A percentile compares a stretch with the other conserved stretches of the same genome.
Evolutionary conservation across 1,140 invertebrate genomes (phyloP).

Genomic region (Trichonephila clavata): DNA sequence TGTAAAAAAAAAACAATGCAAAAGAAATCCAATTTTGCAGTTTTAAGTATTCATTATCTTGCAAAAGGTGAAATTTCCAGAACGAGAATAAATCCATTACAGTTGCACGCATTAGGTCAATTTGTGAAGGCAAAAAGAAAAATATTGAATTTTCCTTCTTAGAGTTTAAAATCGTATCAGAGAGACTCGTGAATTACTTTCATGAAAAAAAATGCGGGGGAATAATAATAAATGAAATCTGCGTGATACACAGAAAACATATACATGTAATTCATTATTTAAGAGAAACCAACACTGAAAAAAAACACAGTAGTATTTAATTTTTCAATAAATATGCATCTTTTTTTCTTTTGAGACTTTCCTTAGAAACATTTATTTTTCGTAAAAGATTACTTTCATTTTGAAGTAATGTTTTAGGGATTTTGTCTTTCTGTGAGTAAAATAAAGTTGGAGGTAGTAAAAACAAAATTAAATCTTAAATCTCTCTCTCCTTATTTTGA

Average conservation of each 20-base stretch:
- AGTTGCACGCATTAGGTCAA: neutral
- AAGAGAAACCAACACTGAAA: neutral
- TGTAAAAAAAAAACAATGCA: neutral
- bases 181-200: neutral
- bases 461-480: too few species aligned
- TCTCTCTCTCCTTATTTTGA: too few species aligned
- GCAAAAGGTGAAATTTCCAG: neutral
- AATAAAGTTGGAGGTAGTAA: too few species aligned
- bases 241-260: neutral
- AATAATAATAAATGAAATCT: neutral
- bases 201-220: neutral
- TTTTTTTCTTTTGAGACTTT: neutral
- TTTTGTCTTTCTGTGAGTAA: too few species aligned
- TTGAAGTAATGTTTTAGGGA: too few species aligned
- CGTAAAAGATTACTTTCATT: too few species aligned
- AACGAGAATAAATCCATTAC: neutral
- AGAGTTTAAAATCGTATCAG: neutral
- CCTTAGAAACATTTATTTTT: too few species aligned
- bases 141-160: neutral
- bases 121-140: neutral
- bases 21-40: neutral
- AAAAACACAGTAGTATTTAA: neutral
- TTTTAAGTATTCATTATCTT: neutral
- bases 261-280: too few species aligned
- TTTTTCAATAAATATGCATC: conserved; percentile 18